Evolutionary conservation across 2,888 invertebrate genomes (phyloP), one percentile per base, ranked within the genome.

Genomic region (Glyphotaelius pellucidus): DNA sequence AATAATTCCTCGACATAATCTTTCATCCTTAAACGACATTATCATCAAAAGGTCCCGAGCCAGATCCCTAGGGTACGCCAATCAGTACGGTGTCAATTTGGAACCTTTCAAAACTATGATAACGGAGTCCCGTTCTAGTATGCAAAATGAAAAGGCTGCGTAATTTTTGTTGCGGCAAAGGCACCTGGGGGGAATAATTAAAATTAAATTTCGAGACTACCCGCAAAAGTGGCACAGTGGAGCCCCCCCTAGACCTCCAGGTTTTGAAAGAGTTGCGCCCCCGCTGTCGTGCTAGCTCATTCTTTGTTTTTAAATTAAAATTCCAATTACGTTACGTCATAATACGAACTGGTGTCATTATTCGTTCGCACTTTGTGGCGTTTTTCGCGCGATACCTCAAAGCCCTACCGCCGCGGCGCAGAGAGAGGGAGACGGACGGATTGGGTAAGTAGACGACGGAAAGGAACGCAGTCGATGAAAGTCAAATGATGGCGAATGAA

Each of bases 281-380:
- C n/a, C 80, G 67, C 91, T 52, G 89, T 81, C 90, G 67, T 83
- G 42, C 79, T 67, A 47, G 85, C 67, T 80, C 87, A 79, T 85
- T 87, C 92, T 92, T 92, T 92, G 89, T 91, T 93, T 93, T 93
- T 93, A 92, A 92, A 93, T 93, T 93, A 92, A 93, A 93, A 93
- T 93, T 93, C 91, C 92, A 93, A 93, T 93, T 93, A 93, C 92
- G 92, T 91, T 90, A 93, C 91, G 91, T 93, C 93, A 92, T 93
- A 93, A 92, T 89, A 92, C 91, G 91, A 91, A 89, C 91, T 52
- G 92, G 93, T 90, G 91, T 89, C 92, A 90, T 92, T 83, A 90
- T 91, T 87, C 87, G 84, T 86, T 90, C 92, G 90, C 90, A 90
- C 87, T 81, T 80, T 86, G 90, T 85, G 90, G 47, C 91, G 91